Evolutionary conservation across 2,113 vertebrate genomes (phyloP).

Genomic region (Ceyx margarethae): DNA sequence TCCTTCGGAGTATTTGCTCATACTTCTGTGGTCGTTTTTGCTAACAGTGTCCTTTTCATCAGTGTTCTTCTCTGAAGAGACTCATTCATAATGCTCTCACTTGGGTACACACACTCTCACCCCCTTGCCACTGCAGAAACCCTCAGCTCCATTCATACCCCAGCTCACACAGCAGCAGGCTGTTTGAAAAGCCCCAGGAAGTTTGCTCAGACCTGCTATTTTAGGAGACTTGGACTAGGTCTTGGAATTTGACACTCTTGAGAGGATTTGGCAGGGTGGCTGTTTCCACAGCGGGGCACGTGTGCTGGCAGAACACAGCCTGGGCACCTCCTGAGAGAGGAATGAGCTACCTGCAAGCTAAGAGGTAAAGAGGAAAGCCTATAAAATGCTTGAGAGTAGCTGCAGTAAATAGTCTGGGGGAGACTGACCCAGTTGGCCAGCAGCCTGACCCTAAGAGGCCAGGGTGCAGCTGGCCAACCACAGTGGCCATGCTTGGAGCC

Average conservation of each 20-base stretch:
- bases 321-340: rapidly evolving
- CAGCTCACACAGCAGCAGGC: slow-evolving; percentile 20
- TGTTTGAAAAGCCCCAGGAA: slow-evolving; percentile 68
- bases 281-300: background rate
- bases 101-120: background rate
- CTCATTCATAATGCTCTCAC: slow-evolving; percentile 60
- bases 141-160: slow-evolving; percentile 4
- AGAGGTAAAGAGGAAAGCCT: background rate
- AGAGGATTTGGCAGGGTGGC: slow-evolving; percentile 34
- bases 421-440: background rate
- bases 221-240: slow-evolving; percentile 62
- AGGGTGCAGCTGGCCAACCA: background rate
- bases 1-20: slow-evolving; percentile 27
- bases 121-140: slow-evolving; percentile 36
- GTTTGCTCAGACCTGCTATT: slow-evolving; percentile 69
- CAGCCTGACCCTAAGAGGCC: background rate
- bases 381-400: background rate
- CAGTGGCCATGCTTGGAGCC: rapidly evolving
- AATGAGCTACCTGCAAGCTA: background rate
- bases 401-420: background rate
- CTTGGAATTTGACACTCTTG: slow-evolving; percentile 73
- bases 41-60: slow-evolving; percentile 52
- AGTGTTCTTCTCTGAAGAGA: slow-evolving; percentile 61
- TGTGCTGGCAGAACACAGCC: background rate
- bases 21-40: slow-evolving; percentile 29